These are phyloP conservation scores for Melitaea athalia DNA, from an alignment of 2,888 invertebrate genomes.

Conservation along the genomic window DNA sequence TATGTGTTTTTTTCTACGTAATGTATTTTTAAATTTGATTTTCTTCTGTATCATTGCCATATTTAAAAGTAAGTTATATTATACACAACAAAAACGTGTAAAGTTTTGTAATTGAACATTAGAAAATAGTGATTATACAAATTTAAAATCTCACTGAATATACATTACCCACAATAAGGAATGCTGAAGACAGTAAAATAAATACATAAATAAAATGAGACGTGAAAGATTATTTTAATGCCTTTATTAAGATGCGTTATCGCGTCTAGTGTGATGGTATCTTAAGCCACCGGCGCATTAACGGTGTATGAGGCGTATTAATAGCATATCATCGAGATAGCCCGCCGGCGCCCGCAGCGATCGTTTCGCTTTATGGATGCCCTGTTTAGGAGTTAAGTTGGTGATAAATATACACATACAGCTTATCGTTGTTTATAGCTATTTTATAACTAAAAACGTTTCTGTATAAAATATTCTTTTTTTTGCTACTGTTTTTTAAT, in stretches of 20 bases:
- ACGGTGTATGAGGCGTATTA: conserved; percentile 71
- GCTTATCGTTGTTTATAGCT: conserved; percentile 45
- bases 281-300: conserved; percentile 62
- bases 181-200: neutral
- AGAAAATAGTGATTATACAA: no score
- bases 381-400: conserved; percentile 44
- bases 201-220: neutral
- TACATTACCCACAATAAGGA: neutral
- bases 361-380: conserved; percentile 44
- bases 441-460: conserved; percentile 27
- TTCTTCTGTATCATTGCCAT: no score
- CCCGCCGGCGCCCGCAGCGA: conserved; percentile 44
- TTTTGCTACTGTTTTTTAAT: conserved; percentile 6
- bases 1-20: no score
- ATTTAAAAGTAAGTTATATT: no score
- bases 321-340: conserved; percentile 76
- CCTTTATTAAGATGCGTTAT: neutral
- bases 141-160: no score
- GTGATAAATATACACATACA: conserved; percentile 50
- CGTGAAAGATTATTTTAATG: neutral
- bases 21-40: no score
- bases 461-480: neutral
- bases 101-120: no score
- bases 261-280: conserved; percentile 30
- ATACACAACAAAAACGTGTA: no score